A percentile compares a stretch with the other conserved stretches of the same genome.
phyloP scores from a whole-genome alignment of 2,888 invertebrate genomes.

The Sinohyriopsis cumingii region DNA sequence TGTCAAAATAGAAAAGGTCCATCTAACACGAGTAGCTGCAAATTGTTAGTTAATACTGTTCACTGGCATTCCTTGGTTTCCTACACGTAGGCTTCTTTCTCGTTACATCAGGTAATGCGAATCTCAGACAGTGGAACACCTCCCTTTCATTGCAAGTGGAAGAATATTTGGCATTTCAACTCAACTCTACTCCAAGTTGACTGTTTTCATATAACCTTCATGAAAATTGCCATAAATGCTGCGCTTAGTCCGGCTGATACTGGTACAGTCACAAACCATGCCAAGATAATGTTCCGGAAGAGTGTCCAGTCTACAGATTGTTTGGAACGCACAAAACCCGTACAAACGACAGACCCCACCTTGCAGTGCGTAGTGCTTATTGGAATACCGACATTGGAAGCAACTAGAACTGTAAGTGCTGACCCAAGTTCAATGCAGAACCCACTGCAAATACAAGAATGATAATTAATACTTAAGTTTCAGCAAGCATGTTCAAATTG shows the following conservation, averaged over 20 bases:
- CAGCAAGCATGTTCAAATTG: too few relatives aligned
- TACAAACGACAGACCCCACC: conserved; percentile 97
- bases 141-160: too few relatives aligned
- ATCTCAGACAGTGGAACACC: too few relatives aligned
- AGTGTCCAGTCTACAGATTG: conserved; percentile 73
- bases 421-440: conserved; percentile 97
- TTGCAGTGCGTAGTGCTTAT: conserved; percentile 99
- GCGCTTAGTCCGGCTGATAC: conserved; percentile 89
- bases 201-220: conserved; percentile 19
- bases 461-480: not conserved
- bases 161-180: too few relatives aligned
- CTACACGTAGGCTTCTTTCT: too few relatives aligned
- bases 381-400: conserved; percentile 97
- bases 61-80: too few relatives aligned
- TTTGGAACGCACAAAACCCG: conserved; percentile 78
- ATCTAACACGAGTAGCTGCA: too few relatives aligned
- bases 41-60: too few relatives aligned
- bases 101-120: too few relatives aligned
- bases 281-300: conserved; percentile 91
- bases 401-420: conserved; percentile 94
- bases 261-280: conserved; percentile 98
- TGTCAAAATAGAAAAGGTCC: too few relatives aligned
- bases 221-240: conserved; percentile 80
- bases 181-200: too few relatives aligned
- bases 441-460: conserved; percentile 78